Conservation (phyloP, 2,888 invertebrate genomes). For the Ophraella communa region DNA sequence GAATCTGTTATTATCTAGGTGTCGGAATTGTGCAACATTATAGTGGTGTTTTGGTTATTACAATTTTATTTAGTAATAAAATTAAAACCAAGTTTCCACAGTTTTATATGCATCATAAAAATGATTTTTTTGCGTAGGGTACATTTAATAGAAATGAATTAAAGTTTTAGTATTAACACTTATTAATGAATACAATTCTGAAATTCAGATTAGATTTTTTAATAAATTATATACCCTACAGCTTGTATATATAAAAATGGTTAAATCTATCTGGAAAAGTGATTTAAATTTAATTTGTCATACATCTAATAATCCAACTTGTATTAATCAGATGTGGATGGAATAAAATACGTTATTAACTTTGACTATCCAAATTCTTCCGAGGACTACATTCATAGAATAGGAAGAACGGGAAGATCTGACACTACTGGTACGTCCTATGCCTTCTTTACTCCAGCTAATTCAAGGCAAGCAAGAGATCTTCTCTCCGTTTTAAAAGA, state of each 20-base stretch:
- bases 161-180: no score
- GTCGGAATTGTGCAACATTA: slow-evolving; percentile 35
- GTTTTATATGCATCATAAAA: no score
- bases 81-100: slow-evolving; percentile 13
- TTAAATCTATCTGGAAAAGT: slow-evolving; percentile 5
- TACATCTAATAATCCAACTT: slow-evolving; percentile 1
- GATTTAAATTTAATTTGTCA: slow-evolving; percentile 13
- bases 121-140: no score
- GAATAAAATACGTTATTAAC: slow-evolving; percentile 95
- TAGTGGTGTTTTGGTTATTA: slow-evolving; percentile 15
- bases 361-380: slow-evolving; percentile 96
- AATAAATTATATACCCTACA: no score
- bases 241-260: not conserved
- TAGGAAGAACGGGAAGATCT: slow-evolving; percentile 91
- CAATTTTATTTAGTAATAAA: not conserved
- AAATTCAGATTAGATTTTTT: no score
- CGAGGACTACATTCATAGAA: slow-evolving; percentile 95
- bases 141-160: no score
- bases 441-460: slow-evolving; percentile 92
- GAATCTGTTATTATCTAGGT: slow-evolving; percentile 25
- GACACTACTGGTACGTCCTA: slow-evolving; percentile 91
- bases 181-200: no score
- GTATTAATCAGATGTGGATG: slow-evolving; percentile 83
- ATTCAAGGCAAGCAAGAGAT: slow-evolving; percentile 87
- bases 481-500: slow-evolving; percentile 87